A percentile compares a stretch with the other conserved stretches of the same genome.
These are phyloP conservation scores for Clostera curtula DNA, from an alignment of 2,888 invertebrate genomes.

Conservation along the genomic window DNA sequence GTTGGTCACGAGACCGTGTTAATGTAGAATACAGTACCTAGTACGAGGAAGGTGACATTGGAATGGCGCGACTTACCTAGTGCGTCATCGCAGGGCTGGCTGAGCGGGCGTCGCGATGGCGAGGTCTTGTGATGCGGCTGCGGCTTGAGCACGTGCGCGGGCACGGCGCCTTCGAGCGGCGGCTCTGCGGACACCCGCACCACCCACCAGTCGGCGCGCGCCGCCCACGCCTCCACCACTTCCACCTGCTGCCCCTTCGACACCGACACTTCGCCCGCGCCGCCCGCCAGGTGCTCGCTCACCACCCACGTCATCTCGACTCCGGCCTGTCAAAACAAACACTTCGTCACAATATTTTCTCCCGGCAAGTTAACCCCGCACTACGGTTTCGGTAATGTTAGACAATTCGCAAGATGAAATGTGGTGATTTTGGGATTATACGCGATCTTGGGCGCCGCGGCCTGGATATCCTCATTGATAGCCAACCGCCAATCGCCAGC, in stretches of 20 bases:
- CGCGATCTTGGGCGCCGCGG: no score
- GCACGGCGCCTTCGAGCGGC: constrained; percentile 87
- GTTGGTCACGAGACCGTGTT: no score
- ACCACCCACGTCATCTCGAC: constrained; percentile 94
- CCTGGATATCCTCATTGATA: no score
- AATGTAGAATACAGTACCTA: no score
- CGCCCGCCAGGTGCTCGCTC: constrained; percentile 87
- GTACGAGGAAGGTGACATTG: no score
- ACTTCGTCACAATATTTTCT: no score
- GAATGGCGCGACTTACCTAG: constrained; percentile 77
- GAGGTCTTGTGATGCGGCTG: constrained; percentile 60
- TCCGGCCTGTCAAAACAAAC: constrained; percentile 77
- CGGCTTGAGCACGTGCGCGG: constrained; percentile 80
- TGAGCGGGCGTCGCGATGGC: constrained; percentile 56
- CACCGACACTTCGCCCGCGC: constrained; percentile 87
- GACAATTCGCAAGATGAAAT: no score
- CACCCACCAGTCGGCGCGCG: constrained; percentile 81
- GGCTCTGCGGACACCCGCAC: constrained; percentile 78
- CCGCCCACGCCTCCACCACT: constrained; percentile 85
- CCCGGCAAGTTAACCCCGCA: no score
- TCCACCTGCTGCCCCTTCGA: constrained; percentile 95
- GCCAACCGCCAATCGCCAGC: no score
- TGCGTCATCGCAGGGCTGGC: constrained; percentile 56
- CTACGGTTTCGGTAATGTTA: no score
- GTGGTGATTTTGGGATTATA: no score